Evolutionary conservation across 2,888 invertebrate genomes (phyloP), one percentile per base, ranked within the genome.

Genomic region (Frankliniella intonsa): DNA sequence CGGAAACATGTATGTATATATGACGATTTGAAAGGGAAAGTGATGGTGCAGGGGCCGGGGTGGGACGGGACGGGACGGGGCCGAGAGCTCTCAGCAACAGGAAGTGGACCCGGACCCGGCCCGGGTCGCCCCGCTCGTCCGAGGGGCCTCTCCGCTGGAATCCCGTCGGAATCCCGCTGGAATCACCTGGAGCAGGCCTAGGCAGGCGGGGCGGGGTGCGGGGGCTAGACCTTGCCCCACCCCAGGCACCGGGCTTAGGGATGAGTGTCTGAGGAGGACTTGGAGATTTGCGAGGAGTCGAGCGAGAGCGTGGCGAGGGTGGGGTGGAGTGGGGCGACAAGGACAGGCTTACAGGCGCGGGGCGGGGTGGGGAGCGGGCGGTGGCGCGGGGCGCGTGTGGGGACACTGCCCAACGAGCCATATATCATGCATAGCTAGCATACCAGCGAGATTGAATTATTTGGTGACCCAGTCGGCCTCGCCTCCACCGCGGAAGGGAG

Each of bases 381-480:
- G 55, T 7, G 38, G 38, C 38, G 38, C 3, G 38, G 69, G 9
- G 69, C 69, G 69, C 69, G 69, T 25, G 69, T 25, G 22, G 69
- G 69, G 69, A 76, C 69, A 76, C 69, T 76, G 69, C 69, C 69
- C 69, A 76, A 76, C 69, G 69, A 25, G 69, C 69, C 69, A 76
- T 76, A 25, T 25, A 76, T 76, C 69, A 76, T 76, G 69, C 69
- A 76, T 76, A 76, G 69, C 69, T 25, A 76, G 69, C 69, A 76
- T 76, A 76, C 69, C 69, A 76, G 69, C 69, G 69, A 76, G 69
- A 76, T 76, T 76, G 69, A 76, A 76, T 76, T 76, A 76, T 76
- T 76, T 76, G 69, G 69, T 76, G 69, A 76, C 69, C 69, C 25
- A 76, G 69, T 76, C 69, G 69, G 69, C 62, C 62, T 19, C 62